A percentile compares a stretch with the other conserved stretches of the same genome.
These are phyloP conservation scores for Irena cyanogastra DNA, from an alignment of 2,113 vertebrate species.

Conservation along the genomic window DNA sequence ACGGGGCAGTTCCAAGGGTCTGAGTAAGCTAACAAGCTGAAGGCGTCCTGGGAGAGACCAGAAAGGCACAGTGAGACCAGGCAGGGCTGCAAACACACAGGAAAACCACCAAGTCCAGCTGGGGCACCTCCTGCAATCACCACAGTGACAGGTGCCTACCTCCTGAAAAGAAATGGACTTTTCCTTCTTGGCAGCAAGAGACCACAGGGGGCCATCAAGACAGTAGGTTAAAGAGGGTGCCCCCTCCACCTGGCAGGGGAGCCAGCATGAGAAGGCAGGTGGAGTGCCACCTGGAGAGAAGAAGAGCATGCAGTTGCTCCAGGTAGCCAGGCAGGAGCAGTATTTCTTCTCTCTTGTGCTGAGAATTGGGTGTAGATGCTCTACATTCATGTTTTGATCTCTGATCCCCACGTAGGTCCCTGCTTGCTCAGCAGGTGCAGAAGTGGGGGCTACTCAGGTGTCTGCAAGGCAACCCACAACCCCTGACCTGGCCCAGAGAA, in stretches of 20 bases:
- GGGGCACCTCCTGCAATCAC: neutral
- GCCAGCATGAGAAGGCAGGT: neutral
- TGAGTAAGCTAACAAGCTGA: slow-evolving; percentile 95
- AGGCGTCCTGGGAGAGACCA: slow-evolving; percentile 84
- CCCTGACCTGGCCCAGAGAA: neutral
- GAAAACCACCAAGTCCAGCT: neutral
- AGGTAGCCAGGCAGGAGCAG: neutral
- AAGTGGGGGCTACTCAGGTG: neutral
- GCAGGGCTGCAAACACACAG: neutral
- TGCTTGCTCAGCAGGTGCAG: neutral
- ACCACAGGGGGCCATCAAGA: neutral
- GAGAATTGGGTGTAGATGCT: neutral
- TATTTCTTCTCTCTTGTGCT: neutral
- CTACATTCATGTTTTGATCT: neutral
- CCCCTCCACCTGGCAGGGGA: neutral
- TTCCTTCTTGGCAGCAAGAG: neutral
- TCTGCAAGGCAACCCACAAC: neutral
- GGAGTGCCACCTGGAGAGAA: neutral
- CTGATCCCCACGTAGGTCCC: neutral
- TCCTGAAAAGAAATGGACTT: slow-evolving; percentile 4
- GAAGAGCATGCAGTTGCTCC: neutral
- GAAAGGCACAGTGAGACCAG: neutral
- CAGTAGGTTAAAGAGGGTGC: neutral
- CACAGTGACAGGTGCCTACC: neutral
- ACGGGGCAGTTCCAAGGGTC: slow-evolving; percentile 98